Base-by-base conservation (phyloP, 1,140 invertebrate genomes). In the Conus betulinus region DNA sequence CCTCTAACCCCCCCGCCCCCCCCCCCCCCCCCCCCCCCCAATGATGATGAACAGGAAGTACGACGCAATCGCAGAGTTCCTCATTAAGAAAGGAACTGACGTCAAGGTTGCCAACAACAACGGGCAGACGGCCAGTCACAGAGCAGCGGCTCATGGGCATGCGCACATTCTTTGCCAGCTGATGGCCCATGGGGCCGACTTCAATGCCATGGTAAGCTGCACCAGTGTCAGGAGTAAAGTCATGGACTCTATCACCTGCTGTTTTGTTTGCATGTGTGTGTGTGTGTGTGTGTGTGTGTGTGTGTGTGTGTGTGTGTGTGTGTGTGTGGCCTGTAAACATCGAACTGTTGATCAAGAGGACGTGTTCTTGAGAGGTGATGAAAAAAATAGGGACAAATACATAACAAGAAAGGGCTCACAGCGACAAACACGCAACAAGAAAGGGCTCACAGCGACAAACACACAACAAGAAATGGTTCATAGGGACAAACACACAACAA, bases 61-160 rank as follows among this genome's bases (percentile, higher is more conserved):
- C 25, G 87, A 79, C 53, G 52, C 23, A 23, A 63, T 79, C 20
- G 87, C 79, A 0, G 81, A 39, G 23, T 67, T 15, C 60, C 79
- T 88, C 71, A 79, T 88, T 57, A 74, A 82, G 13, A 81, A 88
- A 78, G 87, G 87, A 13, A 17, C 25, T 71, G 74, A 88, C 78
- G 63, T 88, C 87, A 81, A n/a, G 8, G 57, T 52, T 27, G 81
- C 71, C 11, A 81, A 88, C 57, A 60, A 51, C n/a, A 39, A 78
- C 27, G 78, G 78, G 8, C 87, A 81, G 63, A 88, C 87, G 8
- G 27, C 87, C 23, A 51, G 57, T 51, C 87, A 88, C 78, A 39
- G 39, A 52, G 87, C 87, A 20, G 87, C 81, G 8, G 25, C 23
- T 27, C 67, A 82, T 27, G 63, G 74, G 8, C 87, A 79, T 13